Evolutionary conservation across 2,888 invertebrate genomes (phyloP), one percentile per base, ranked within the genome.

Genomic region (Protula sp.): DNA sequence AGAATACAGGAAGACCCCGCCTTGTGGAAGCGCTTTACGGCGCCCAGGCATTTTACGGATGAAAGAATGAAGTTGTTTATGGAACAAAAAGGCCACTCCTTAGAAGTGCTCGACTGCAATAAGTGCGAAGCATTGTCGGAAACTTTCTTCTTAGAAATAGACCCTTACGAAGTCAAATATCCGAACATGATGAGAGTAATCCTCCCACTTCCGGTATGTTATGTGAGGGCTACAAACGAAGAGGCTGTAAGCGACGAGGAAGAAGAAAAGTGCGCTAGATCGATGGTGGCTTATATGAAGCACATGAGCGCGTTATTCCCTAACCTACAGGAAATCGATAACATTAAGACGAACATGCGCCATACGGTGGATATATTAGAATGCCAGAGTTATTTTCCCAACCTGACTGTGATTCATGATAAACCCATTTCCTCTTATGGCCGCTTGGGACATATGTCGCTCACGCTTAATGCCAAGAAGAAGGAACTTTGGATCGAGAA

Each of bases 121-220:
- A 52, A 57, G 47, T 57, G 57, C 48, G 60, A 60, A n/a, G 57
- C 57, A 29, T 30, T 60, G 2, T 53, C 60, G 2, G 54, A 30
- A 19, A 51, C 54, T 27, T 47, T 48, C 2, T 60, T 60, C 24
- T n/a, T n/a, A n/a, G n/a, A n/a, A n/a, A n/a, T n/a, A n/a, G n/a
- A n/a, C n/a, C n/a, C n/a, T n/a, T n/a, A n/a, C n/a, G n/a, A n/a
- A n/a, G n/a, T n/a, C n/a, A n/a, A n/a, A n/a, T n/a, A n/a, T n/a
- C n/a, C n/a, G n/a, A n/a, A n/a, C n/a, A n/a, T n/a, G n/a, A n/a
- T n/a, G n/a, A n/a, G n/a, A n/a, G n/a, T n/a, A n/a, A n/a, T n/a
- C n/a, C n/a, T n/a, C n/a, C n/a, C n/a, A n/a, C n/a, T n/a, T n/a
- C n/a, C n/a, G n/a, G n/a, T n/a, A n/a, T n/a, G n/a, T n/a, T n/a